These are phyloP conservation scores for Caenorhabditis sp. DNA, from an alignment of 2,888 invertebrate genomes.

Conservation along the genomic window DNA sequence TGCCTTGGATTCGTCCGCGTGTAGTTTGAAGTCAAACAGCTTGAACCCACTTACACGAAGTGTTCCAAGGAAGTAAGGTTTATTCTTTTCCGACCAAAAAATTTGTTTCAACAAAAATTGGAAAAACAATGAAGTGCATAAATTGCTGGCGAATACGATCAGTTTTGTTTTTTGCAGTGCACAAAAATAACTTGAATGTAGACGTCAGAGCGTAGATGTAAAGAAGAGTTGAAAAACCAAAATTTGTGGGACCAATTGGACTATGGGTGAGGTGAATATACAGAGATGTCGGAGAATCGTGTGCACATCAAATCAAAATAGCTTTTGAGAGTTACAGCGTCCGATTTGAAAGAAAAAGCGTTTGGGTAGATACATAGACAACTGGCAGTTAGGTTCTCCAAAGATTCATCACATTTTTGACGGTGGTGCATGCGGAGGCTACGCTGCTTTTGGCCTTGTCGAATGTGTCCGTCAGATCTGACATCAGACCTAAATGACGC, in stretches of 20 bases:
- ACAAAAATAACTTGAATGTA: constrained; percentile 15
- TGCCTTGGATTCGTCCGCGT: too few species aligned
- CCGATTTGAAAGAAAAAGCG: too few species aligned
- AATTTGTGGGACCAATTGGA: neutral
- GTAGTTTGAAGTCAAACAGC: too few species aligned
- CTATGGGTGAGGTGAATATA: too few species aligned
- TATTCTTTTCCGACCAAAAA: neutral
- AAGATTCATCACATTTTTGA: constrained; percentile 25
- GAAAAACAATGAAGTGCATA: constrained; percentile 40
- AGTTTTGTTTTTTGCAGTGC: too few species aligned
- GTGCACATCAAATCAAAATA: too few species aligned
- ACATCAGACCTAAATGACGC: constrained; percentile 48
- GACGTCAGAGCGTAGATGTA: constrained; percentile 30
- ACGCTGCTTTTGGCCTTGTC: constrained; percentile 49
- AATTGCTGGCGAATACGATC: constrained; percentile 24
- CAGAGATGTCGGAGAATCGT: too few species aligned
- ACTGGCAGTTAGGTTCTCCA: constrained; percentile 32
- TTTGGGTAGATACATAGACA: neutral
- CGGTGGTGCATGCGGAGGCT: constrained; percentile 28
- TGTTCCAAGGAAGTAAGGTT: too few species aligned
- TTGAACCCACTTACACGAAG: neutral
- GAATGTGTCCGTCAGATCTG: constrained; percentile 36
- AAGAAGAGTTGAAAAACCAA: constrained; percentile 34
- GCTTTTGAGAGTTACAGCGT: too few species aligned
- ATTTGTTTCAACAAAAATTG: constrained; percentile 6